Evolutionary conservation across 1,140 invertebrate genomes (phyloP).

Genomic region (Mylabris phalerata): DNA sequence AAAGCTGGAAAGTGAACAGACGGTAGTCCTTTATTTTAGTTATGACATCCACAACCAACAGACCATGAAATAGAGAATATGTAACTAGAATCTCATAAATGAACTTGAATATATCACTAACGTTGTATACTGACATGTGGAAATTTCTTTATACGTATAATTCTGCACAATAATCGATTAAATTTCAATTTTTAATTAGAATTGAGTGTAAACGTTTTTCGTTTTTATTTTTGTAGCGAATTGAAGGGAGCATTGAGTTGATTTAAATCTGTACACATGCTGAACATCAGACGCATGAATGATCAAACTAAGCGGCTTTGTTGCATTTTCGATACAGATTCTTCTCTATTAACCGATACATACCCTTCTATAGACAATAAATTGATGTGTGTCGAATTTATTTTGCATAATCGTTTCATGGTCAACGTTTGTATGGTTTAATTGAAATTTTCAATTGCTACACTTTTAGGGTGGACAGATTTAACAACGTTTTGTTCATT

Average conservation of each 20-base stretch:
- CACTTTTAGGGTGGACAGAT: no score
- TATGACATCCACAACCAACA: constrained; percentile 12
- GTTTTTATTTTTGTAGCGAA: no score
- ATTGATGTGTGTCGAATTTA: constrained; percentile 10
- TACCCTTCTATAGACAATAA: not conserved
- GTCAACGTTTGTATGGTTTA: constrained; percentile 16
- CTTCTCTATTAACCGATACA: constrained; percentile 7
- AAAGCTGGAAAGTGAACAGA: constrained; percentile 10
- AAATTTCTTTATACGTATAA: no score
- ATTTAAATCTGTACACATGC: constrained; percentile 6
- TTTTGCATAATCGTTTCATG: constrained; percentile 12
- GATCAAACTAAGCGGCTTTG: constrained; percentile 5
- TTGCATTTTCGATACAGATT: constrained; percentile 13
- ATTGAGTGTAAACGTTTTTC: no score
- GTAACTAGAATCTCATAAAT: constrained; percentile 11
- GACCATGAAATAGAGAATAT: constrained; percentile 15
- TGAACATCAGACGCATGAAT: not conserved
- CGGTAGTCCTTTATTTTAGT: constrained; percentile 13
- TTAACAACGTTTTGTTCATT: no score
- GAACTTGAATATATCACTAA: constrained; percentile 7
- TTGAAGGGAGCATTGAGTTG: not conserved
- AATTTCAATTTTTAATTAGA: no score
- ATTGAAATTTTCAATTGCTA: constrained; percentile 8
- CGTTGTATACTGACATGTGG: no score
- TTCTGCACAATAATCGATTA: no score